Evolutionary conservation across 2,113 vertebrate species (phyloP), one percentile per base, ranked within the genome.

Genomic region (Vireo altiloquus): DNA sequence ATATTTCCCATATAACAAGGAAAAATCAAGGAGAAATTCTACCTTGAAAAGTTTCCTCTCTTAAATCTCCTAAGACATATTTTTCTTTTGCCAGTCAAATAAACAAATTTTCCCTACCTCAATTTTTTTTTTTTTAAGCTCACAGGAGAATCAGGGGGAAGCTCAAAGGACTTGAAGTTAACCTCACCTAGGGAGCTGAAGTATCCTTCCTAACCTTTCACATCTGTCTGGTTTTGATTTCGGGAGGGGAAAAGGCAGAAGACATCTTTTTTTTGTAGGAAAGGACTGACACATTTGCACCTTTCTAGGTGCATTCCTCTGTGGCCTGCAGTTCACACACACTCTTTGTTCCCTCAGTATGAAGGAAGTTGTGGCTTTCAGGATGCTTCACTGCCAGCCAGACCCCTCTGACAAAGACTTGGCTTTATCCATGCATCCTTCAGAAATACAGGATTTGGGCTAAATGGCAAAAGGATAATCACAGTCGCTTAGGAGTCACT

Each of bases 401-500:
- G 17, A 59, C 3, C 6, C 11, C 27, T 81, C 52, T 44, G 68
- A 44, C 31, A 52, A 68, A n/a, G 15, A 22, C 19, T 71, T 71
- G 60, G 19, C 6, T 53, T 79, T 92, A 30, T 53, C 22, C 9
- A 57, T 44, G 11, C 17, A 19, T 21, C n/a, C 31, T 90, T 75
- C 24, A 47, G 46, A 95, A 78, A 56, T 35, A 39, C 0, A 56
- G 39, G 20, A 15, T 87, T 71, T 82, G 35, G 46, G 15, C 10
- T 75, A 87, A 89, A 68, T 27, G 27, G 15, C 15, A 68, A 31
- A 60, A 89, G 27, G 30, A 42, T 75, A 64, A 53, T 64, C 49
- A 20, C 42, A 52, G 13, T 28, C 0, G 0, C 3, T n/a, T n/a
- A 40, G 12, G 33, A 60, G 46, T 52, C 27, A 60, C 15, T 66